phyloP scores from a whole-genome alignment of 2,797 vertebrate species.

The Cyprinella venusta region DNA sequence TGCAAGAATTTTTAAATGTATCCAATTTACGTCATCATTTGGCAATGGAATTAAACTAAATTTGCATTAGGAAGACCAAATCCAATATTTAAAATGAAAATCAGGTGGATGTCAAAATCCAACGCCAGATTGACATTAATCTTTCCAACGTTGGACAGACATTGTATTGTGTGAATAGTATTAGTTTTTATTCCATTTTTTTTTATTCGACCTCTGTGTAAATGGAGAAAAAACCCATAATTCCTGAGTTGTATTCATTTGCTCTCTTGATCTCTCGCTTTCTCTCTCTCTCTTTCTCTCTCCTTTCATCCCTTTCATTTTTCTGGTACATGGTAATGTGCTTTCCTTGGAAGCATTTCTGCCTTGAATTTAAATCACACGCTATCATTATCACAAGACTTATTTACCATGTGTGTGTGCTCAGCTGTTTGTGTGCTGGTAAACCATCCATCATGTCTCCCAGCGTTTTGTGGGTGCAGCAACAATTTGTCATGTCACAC shows the following conservation, averaged over 20 bases:
- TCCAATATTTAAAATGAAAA: no score
- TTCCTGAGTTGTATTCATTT: background rate
- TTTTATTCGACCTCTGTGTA: no score
- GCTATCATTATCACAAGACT: constrained; percentile 11
- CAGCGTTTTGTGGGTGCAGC: constrained; percentile 18
- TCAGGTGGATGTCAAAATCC: no score
- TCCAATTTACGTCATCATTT: background rate
- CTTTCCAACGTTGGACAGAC: no score
- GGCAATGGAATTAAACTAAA: background rate
- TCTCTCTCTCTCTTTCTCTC: background rate
- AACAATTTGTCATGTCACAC: constrained; percentile 46
- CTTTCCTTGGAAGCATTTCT: background rate
- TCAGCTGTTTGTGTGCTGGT: constrained; percentile 29
- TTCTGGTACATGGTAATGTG: background rate
- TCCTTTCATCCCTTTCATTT: background rate
- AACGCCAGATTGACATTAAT: no score
- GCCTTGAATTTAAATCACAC: constrained; percentile 22
- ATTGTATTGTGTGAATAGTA: no score
- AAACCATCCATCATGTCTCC: constrained; percentile 36
- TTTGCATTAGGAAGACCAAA: no score
- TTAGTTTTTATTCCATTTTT: no score
- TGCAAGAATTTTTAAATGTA: background rate
- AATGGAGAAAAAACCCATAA: background rate
- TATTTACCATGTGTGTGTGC: constrained; percentile 31
- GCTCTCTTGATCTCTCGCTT: background rate